Conservation (phyloP, 2,888 invertebrate genomes). For the Druceiella hillmani region DNA sequence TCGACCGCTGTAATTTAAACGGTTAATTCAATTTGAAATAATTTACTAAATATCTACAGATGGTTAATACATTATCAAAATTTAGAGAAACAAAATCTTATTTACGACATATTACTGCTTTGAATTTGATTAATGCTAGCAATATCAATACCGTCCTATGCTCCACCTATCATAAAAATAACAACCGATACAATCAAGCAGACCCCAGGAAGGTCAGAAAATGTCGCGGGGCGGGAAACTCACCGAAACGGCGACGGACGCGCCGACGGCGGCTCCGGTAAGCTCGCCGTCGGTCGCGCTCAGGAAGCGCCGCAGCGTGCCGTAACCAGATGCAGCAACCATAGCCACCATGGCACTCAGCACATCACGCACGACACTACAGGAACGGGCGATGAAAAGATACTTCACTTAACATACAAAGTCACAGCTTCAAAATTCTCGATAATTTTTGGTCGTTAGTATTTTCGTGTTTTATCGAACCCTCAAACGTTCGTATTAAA, state of each 20-base stretch:
- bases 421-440: neutral
- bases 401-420: neutral
- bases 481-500: too few species aligned
- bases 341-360: constrained; percentile 39
- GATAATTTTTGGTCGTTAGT: constrained; percentile 15
- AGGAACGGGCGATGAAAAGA: neutral
- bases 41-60: too few species aligned
- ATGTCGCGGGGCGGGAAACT: constrained; percentile 23
- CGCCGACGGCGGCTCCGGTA: constrained; percentile 35
- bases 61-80: too few species aligned
- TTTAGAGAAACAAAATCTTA: too few species aligned
- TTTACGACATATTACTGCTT: too few species aligned
- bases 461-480: too few species aligned
- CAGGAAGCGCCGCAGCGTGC: constrained; percentile 47
- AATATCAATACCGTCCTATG: too few species aligned
- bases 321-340: constrained; percentile 50
- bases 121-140: too few species aligned
- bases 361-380: constrained; percentile 28
- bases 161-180: too few species aligned
- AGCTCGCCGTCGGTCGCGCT: constrained; percentile 42
- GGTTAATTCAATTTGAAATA: too few species aligned
- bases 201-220: neutral
- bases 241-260: constrained; percentile 49
- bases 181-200: too few species aligned
- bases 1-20: too few species aligned